Evolutionary conservation across 2,797 vertebrate species (phyloP).

Genomic region (Scolopax bukidnonensis): DNA sequence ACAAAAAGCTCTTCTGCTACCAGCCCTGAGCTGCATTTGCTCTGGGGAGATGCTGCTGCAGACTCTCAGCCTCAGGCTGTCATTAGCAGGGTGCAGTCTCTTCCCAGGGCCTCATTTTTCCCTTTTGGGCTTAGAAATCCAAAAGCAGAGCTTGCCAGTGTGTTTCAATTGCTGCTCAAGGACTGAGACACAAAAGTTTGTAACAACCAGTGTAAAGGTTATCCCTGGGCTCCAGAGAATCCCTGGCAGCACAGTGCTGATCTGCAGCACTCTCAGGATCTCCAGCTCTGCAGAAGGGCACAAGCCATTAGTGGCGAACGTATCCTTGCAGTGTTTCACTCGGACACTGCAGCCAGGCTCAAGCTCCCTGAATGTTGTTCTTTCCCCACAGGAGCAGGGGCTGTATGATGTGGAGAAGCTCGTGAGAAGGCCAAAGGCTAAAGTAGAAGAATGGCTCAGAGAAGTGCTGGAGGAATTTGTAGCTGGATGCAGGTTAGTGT

Average conservation of each 20-base stretch:
- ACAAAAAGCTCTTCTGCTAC: not conserved
- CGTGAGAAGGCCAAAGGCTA: slow-evolving; percentile 80
- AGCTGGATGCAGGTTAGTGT: slow-evolving; percentile 88
- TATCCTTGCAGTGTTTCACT: not conserved
- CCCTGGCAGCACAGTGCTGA: not conserved
- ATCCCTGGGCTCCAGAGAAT: not conserved
- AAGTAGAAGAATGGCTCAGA: slow-evolving; percentile 80
- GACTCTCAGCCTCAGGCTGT: not conserved
- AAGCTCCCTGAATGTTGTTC: not conserved
- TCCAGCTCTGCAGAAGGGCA: not conserved
- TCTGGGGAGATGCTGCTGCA: not conserved
- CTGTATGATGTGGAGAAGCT: slow-evolving; percentile 86
- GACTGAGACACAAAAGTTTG: not conserved
- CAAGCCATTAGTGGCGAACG: not conserved
- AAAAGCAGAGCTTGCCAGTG: not conserved
- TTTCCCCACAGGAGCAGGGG: slow-evolving; percentile 82
- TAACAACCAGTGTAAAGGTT: not conserved
- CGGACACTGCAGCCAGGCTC: not conserved
- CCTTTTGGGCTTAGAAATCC: not conserved
- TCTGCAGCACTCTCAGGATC: not conserved
- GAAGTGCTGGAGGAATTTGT: slow-evolving; percentile 89
- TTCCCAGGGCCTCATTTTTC: not conserved
- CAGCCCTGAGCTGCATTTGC: not conserved
- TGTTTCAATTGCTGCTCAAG: not conserved
- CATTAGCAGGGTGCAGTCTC: not conserved